Conservation (phyloP, 1,140 invertebrate species). For the Eueides isabella region DNA sequence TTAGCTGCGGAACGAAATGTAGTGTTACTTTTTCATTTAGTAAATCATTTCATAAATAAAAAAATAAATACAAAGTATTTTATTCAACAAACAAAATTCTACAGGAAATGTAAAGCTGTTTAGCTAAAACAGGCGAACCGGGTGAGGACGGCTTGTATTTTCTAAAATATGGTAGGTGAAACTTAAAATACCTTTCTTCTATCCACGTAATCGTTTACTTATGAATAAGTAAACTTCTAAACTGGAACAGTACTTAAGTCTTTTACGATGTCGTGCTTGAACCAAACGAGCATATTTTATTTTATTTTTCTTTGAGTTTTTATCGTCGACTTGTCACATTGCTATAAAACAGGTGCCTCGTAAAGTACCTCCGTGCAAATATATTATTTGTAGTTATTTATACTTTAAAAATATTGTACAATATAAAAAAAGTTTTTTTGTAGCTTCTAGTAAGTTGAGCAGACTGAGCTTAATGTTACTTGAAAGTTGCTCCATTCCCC, state of each 20-base stretch:
- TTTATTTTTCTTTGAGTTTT: constrained; percentile 29
- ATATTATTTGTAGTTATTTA: not conserved
- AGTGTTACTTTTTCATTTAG: too few species aligned
- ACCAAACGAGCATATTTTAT: constrained; percentile 33
- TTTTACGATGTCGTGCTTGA: constrained; percentile 30
- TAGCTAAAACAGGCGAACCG: too few species aligned
- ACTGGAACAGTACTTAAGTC: constrained; percentile 20
- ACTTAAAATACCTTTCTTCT: not conserved
- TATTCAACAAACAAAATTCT: too few species aligned
- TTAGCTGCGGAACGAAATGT: too few species aligned
- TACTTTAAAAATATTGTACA: not conserved
- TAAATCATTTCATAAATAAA: too few species aligned
- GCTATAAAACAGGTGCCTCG: constrained; percentile 32
- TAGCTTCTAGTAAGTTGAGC: too few species aligned
- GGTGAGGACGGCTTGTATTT: too few species aligned
- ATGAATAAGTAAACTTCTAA: constrained; percentile 14
- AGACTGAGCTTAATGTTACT: too few species aligned
- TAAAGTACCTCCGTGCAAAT: constrained; percentile 22
- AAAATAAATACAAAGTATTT: too few species aligned
- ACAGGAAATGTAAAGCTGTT: too few species aligned
- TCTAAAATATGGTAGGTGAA: not conserved
- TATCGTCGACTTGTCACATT: constrained; percentile 28
- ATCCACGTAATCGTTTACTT: constrained; percentile 3
- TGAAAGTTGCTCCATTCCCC: too few species aligned
- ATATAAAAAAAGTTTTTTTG: not conserved